phyloP scores from a whole-genome alignment of 1,140 invertebrate genomes.

The Zaprionus davidi region DNA sequence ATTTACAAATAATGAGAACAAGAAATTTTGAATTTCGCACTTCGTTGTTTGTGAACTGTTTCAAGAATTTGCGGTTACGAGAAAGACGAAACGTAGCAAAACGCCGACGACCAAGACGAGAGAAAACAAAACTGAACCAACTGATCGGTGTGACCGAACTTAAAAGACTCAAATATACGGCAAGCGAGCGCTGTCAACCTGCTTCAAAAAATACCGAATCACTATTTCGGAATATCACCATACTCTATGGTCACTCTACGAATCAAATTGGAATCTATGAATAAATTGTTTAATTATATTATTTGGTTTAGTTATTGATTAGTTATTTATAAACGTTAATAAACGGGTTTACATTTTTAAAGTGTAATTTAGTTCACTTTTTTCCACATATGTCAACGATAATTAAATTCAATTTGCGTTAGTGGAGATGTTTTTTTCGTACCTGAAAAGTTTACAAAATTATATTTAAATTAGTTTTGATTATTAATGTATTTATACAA shows the following conservation, averaged over 20 bases:
- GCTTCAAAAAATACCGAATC: conserved; percentile 7
- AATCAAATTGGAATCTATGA: neutral
- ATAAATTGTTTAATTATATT: neutral
- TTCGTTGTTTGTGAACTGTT: conserved; percentile 51
- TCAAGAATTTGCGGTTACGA: conserved; percentile 47
- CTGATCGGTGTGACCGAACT: conserved; percentile 33
- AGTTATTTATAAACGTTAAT: neutral
- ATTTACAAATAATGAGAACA: conserved; percentile 38
- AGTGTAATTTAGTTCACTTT: too few species aligned
- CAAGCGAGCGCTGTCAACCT: neutral
- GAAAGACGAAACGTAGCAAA: conserved; percentile 53
- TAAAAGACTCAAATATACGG: conserved; percentile 7
- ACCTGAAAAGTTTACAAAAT: conserved; percentile 10
- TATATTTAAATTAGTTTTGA: neutral
- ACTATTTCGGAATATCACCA: neutral
- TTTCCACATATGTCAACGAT: neutral
- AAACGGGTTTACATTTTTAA: neutral
- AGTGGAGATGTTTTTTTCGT: neutral
- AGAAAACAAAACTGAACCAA: conserved; percentile 53
- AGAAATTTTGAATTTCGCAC: conserved; percentile 51
- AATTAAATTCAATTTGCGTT: conserved; percentile 18
- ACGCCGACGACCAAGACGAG: conserved; percentile 49
- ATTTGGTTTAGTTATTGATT: neutral
- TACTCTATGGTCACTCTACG: neutral
- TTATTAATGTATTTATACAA: neutral